Evolutionary conservation across 2,113 vertebrate species (phyloP).

Genomic region (Bubo scandiacus): DNA sequence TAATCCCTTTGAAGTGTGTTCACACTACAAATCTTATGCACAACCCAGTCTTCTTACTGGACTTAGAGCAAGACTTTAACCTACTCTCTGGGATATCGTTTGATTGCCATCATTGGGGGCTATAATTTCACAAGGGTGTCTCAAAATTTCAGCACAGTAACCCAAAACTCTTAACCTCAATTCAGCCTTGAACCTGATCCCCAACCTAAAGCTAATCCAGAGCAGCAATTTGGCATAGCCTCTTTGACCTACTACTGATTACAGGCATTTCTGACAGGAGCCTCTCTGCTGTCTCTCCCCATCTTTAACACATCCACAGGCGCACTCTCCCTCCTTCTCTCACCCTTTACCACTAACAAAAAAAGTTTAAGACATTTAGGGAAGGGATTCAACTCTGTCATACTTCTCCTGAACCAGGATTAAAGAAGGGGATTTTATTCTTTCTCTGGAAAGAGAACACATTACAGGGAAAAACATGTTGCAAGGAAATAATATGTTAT

Average conservation of each 20-base stretch:
- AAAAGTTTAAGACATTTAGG: neutral
- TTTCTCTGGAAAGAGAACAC: neutral
- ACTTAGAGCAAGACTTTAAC: neutral
- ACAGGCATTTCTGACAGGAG: neutral
- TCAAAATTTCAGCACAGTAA: constrained; percentile 41
- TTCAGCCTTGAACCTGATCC: constrained; percentile 43
- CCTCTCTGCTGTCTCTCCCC: neutral
- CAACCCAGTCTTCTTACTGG: neutral
- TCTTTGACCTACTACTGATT: neutral
- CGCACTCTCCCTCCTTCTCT: neutral
- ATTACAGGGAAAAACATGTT: neutral
- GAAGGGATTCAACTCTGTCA: neutral
- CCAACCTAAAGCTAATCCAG: neutral
- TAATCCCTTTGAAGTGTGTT: neutral
- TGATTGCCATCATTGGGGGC: neutral
- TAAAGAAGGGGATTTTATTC: neutral
- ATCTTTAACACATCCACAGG: neutral
- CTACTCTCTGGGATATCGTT: neutral
- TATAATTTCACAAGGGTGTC: constrained; percentile 30
- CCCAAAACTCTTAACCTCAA: constrained; percentile 3
- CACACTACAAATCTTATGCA: neutral
- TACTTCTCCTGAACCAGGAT: neutral
- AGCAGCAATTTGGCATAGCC: neutral
- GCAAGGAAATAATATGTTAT: neutral
- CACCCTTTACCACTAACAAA: neutral